Conservation (phyloP, 2,797 vertebrate species). For the Numenius phaeopus region DNA sequence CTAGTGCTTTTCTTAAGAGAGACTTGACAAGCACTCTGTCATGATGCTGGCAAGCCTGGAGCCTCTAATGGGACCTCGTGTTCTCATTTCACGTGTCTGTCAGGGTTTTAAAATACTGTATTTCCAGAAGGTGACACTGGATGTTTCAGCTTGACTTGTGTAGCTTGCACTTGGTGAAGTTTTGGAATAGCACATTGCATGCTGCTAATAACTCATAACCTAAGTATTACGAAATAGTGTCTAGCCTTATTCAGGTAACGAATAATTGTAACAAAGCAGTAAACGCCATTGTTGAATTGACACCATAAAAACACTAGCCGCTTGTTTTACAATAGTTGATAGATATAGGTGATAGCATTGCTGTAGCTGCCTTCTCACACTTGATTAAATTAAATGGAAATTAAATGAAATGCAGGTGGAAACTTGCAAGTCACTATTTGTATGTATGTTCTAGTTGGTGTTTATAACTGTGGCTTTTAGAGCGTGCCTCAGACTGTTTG, state of each 20-base stretch:
- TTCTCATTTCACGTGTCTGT: not conserved
- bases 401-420: not conserved
- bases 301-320: not conserved
- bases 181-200: not conserved
- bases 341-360: not conserved
- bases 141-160: not conserved
- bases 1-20: conserved; percentile 2
- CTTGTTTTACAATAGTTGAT: not conserved
- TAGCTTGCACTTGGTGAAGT: not conserved
- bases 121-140: not conserved
- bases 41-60: conserved; percentile 12
- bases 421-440: not conserved
- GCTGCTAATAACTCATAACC: not conserved
- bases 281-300: not conserved
- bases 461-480: not conserved
- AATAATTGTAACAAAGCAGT: not conserved
- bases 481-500: not conserved
- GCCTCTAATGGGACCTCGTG: not conserved
- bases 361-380: not conserved
- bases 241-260: not conserved
- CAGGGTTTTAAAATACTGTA: not conserved
- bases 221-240: not conserved
- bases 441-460: not conserved
- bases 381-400: not conserved
- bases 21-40: not conserved